Conservation (phyloP, 2,113 vertebrate species). For the Sphaerodactylus townsendi region DNA sequence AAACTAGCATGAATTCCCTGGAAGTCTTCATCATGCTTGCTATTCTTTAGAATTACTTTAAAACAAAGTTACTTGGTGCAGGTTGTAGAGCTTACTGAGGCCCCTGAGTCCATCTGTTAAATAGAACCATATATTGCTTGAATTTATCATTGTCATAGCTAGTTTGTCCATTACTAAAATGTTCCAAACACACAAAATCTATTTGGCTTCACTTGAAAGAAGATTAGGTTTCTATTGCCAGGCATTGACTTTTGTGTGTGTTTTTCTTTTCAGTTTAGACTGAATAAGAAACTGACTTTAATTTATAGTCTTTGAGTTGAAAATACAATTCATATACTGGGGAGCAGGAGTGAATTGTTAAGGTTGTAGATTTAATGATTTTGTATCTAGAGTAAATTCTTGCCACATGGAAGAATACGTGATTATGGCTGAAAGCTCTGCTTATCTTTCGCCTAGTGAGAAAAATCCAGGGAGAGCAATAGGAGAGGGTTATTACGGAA, state of each 20-base stretch:
- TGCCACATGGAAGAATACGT: not conserved
- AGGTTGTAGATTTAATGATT: slow-evolving; percentile 5
- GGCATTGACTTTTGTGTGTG: not conserved
- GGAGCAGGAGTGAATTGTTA: not conserved
- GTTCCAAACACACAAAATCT: slow-evolving; percentile 6
- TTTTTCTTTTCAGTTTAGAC: not conserved
- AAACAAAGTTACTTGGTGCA: not conserved
- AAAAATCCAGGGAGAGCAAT: not conserved
- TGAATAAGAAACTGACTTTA: slow-evolving; percentile 15
- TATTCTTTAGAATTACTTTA: not conserved
- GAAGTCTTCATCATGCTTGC: not conserved
- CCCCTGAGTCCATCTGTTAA: slow-evolving; percentile 17
- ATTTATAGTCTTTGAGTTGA: slow-evolving; percentile 7
- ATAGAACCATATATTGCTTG: not conserved
- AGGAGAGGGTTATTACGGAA: not conserved
- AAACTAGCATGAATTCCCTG: not conserved
- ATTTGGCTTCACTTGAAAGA: slow-evolving; percentile 11
- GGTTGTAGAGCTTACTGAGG: not conserved
- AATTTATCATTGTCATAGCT: slow-evolving; percentile 35
- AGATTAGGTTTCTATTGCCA: slow-evolving; percentile 28
- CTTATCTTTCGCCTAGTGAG: slow-evolving; percentile 9
- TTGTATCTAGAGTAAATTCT: slow-evolving; percentile 13
- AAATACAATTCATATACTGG: slow-evolving; percentile 17
- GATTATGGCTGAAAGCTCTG: not conserved
- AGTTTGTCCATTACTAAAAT: slow-evolving; percentile 27